These are phyloP conservation scores for Hydraecia micacea DNA, from an alignment of 2,888 invertebrate genomes.

Conservation along the genomic window DNA sequence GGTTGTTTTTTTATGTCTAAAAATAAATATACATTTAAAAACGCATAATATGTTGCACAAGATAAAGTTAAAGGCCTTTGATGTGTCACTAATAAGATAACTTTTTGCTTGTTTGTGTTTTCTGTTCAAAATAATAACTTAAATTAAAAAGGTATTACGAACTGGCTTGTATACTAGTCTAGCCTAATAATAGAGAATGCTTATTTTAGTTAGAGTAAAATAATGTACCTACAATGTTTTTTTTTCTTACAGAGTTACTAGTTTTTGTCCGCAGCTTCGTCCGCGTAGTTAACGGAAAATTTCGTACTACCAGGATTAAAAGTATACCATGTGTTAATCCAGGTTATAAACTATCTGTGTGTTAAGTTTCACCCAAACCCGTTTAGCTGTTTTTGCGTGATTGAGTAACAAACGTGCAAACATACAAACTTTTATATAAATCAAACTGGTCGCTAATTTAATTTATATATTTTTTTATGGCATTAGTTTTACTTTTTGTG, in stretches of 20 bases:
- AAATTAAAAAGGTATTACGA: neutral
- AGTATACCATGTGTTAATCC: neutral
- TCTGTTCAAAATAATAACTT: slow-evolving; percentile 3
- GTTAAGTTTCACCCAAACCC: too few relatives aligned
- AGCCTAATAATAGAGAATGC: neutral
- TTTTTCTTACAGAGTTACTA: too few relatives aligned
- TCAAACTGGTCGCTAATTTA: too few relatives aligned
- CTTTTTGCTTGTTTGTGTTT: slow-evolving; percentile 13
- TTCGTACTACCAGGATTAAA: too few relatives aligned
- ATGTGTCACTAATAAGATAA: slow-evolving; percentile 7
- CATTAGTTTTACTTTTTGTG: too few relatives aligned
- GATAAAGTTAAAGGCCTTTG: neutral
- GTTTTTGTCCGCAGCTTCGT: too few relatives aligned
- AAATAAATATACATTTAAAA: neutral
- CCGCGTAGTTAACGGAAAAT: too few relatives aligned
- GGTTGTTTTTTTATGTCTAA: neutral
- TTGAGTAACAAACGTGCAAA: too few relatives aligned
- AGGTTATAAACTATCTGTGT: neutral
- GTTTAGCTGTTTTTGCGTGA: too few relatives aligned
- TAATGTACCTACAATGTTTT: neutral
- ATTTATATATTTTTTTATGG: too few relatives aligned
- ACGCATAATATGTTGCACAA: neutral
- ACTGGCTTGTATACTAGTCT: neutral
- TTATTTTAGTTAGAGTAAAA: neutral
- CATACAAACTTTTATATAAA: too few relatives aligned